These are phyloP conservation scores for Channallabes apus DNA, from an alignment of 2,797 vertebrate species.

Conservation along the genomic window DNA sequence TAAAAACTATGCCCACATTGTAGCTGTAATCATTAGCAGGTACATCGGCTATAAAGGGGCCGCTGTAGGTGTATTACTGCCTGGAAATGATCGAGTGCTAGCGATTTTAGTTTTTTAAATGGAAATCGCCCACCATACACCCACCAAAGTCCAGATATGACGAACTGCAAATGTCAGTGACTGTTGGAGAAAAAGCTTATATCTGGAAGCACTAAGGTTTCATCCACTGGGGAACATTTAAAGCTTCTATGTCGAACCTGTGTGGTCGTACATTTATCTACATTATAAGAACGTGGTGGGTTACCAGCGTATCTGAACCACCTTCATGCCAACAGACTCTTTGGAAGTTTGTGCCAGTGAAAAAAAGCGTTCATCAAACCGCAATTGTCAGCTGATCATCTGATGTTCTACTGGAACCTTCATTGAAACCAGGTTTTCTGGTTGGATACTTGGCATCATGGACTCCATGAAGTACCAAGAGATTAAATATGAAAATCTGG, in stretches of 20 bases:
- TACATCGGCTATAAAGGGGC: neutral
- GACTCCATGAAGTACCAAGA: neutral
- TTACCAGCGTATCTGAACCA: neutral
- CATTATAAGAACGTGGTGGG: neutral
- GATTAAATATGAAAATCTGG: neutral
- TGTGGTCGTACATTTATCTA: neutral
- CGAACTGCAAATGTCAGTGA: neutral
- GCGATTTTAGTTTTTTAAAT: neutral
- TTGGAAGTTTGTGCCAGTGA: neutral
- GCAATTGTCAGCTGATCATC: neutral
- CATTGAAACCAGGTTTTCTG: neutral
- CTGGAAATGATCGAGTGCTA: neutral
- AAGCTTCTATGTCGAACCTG: neutral
- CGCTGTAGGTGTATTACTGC: neutral
- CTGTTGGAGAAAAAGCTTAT: neutral
- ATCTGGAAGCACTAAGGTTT: no score
- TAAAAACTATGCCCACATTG: neutral
- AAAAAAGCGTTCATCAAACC: neutral
- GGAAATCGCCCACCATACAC: neutral
- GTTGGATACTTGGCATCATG: neutral
- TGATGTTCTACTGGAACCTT: neutral
- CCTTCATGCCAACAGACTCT: neutral
- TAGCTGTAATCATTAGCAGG: neutral
- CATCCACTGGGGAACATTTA: neutral
- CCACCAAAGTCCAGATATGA: neutral